Evolutionary conservation across 2,888 invertebrate genomes (phyloP), one percentile per base, ranked within the genome.

Genomic region (Clunio marinus): DNA sequence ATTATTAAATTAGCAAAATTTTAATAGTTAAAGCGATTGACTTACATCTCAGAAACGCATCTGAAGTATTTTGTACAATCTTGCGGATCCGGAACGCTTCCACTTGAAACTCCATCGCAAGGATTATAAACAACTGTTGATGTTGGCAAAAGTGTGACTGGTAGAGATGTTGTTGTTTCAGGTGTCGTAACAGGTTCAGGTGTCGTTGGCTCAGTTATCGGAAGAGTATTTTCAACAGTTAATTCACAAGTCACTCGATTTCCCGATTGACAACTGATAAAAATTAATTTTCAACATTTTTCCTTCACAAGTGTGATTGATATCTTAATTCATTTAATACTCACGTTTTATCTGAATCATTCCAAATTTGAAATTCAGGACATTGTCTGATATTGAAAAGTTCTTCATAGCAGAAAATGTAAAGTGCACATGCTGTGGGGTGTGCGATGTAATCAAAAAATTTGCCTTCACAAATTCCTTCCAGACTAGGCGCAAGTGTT

Each of bases 201-300:
- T 58, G 25, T 4, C 8, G 58, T 58, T 10, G 58, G 32, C 22
- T 27, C 7, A 25, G 59, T 28, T 10, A 20, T 13, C 13, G 24
- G 10, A 4, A 20, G 4, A 4, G 57, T 27, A 20, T 57, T 17
- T 15, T 55, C 57, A 1, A 10, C 32, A n/a, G 5, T 13, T 15
- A 62, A 37, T 24, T 41, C 13, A 32, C 66, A 66, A 4, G 66
- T 51, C 15, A 28, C 7, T 22, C 1, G 55, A 66, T 66, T 24
- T 5, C 66, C 66, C 0, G 17, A 10, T 22, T 15, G 24, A 22
- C 51, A 66, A 20, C 66, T 66, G 8, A 27, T 17, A 15, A 35
- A n/a, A n/a, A n/a, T n/a, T n/a, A n/a, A n/a, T n/a, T n/a, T n/a
- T n/a, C n/a, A n/a, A n/a, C n/a, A n/a, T n/a, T n/a, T n/a, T n/a